These are phyloP conservation scores for Crenuchus spilurus DNA, from an alignment of 2,797 vertebrate species.

Conservation along the genomic window DNA sequence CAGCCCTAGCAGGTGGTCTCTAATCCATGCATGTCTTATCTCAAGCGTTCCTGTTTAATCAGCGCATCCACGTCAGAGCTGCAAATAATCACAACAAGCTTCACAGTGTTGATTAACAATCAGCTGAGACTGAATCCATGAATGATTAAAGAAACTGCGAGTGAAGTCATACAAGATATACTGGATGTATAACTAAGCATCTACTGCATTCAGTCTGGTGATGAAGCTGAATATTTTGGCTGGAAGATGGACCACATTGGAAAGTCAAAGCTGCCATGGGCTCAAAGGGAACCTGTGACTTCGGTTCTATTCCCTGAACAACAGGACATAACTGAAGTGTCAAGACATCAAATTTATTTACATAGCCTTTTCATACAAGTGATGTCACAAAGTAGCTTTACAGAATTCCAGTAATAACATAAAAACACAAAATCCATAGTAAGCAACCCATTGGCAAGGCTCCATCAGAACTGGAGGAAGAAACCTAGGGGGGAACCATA, in stretches of 20 bases:
- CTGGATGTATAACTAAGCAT: not conserved
- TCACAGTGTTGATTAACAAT: conserved; percentile 18
- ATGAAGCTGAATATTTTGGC: not conserved
- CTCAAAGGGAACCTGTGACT: no score
- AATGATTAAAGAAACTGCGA: not conserved
- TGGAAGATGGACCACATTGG: not conserved
- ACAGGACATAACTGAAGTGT: no score
- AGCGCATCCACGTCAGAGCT: conserved; percentile 7
- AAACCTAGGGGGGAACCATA: no score
- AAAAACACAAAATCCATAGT: no score
- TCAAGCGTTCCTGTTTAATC: conserved; percentile 38
- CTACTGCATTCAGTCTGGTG: not conserved
- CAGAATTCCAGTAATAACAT: no score
- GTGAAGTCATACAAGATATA: not conserved
- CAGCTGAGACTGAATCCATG: conserved; percentile 21
- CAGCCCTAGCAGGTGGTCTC: conserved; percentile 32
- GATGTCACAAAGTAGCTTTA: no score
- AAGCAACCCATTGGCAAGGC: no score
- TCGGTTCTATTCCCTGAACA: no score
- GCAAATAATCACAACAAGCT: conserved; percentile 13
- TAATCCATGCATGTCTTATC: conserved; percentile 36
- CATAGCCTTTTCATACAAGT: no score
- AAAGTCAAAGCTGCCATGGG: no score
- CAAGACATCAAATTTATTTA: no score
- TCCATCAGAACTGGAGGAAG: no score